These are phyloP conservation scores for Campaea margaritaria DNA, from an alignment of 2,888 invertebrate genomes.

Conservation along the genomic window DNA sequence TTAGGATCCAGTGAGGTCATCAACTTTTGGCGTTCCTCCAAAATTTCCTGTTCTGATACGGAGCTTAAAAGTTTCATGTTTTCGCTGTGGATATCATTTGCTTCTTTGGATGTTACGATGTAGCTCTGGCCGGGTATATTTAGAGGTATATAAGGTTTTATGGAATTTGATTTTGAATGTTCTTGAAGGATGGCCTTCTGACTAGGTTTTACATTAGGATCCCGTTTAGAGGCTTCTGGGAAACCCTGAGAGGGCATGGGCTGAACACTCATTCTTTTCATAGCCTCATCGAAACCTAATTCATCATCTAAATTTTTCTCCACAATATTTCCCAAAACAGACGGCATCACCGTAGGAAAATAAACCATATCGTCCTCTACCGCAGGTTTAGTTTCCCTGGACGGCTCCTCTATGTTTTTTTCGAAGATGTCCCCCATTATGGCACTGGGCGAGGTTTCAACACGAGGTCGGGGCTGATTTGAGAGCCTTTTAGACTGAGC, in stretches of 20 bases:
- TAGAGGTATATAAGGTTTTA: constrained; percentile 23
- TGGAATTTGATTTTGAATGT: constrained; percentile 57
- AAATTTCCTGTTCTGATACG: constrained; percentile 91
- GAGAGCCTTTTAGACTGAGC: constrained; percentile 71
- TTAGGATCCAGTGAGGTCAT: constrained; percentile 87
- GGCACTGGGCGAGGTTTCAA: constrained; percentile 47
- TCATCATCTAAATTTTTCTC: constrained; percentile 74
- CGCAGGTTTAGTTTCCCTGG: constrained; percentile 36
- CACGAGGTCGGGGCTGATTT: constrained; percentile 64
- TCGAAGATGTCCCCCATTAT: constrained; percentile 68
- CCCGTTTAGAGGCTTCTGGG: constrained; percentile 76
- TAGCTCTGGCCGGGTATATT: constrained; percentile 73
- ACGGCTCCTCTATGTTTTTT: constrained; percentile 55
- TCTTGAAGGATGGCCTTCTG: constrained; percentile 82
- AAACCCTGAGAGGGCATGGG: constrained; percentile 77
- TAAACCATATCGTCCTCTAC: constrained; percentile 75
- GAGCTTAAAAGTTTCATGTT: constrained; percentile 87
- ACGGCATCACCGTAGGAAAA: constrained; percentile 74
- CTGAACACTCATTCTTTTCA: constrained; percentile 33
- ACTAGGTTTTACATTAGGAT: constrained; percentile 55
- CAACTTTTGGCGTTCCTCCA: constrained; percentile 89
- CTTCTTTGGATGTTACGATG: constrained; percentile 78
- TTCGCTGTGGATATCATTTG: constrained; percentile 88
- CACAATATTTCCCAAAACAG: constrained; percentile 83
- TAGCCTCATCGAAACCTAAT: constrained; percentile 41